Evolutionary conservation across 64 coral and sea anemone species (phyloP), one percentile per base, ranked within the genome.

Genomic region (Trachythela sp.): DNA sequence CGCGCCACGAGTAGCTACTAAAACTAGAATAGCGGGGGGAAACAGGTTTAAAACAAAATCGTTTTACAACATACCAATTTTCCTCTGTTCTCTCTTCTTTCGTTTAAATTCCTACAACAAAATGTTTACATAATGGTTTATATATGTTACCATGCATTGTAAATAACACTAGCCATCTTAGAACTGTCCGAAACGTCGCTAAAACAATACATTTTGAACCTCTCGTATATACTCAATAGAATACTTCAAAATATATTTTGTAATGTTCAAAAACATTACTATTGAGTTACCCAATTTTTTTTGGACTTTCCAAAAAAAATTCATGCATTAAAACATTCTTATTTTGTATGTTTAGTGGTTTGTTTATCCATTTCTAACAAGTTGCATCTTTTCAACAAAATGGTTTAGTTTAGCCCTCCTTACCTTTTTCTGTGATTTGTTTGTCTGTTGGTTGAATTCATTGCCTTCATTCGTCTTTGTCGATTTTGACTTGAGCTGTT

Each of bases 391-490:
- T 45, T 4, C 42, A 45, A 45, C 42, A 45, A 4, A 45, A n/a
- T 11, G 4, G 42, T 45, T 45, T 11, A 45, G 11, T 45, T 11
- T 6, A 45, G 42, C 4, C 42, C 42, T 64, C 22, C 26, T 64
- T 9, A 64, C 56, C 56, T 64, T 64, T 64, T 64, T 64, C 56
- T 64, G 56, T n/a, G 56, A 64, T n/a, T 64, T 20, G 26, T 64
- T 64, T 64, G 4, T 64, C 26, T 64, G 56, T 64, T 64, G 56
- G 56, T 64, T 64, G 56, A 64, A 64, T 64, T 64, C 56, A 64
- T 64, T 27, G 56, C 8, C 56, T n/a, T 64, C 26, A 18, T 26
- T 64, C 15, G 24, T 64, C 4, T 64, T 64, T 64, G 6, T 26
- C 1, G 56, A 8, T 64, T 20, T 64, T 64, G 56, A 64, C 20